A percentile compares a stretch with the other conserved stretches of the same genome.
Conservation (phyloP, 64 coral and sea anemone genomes). For the Pocillopora damicornis region DNA sequence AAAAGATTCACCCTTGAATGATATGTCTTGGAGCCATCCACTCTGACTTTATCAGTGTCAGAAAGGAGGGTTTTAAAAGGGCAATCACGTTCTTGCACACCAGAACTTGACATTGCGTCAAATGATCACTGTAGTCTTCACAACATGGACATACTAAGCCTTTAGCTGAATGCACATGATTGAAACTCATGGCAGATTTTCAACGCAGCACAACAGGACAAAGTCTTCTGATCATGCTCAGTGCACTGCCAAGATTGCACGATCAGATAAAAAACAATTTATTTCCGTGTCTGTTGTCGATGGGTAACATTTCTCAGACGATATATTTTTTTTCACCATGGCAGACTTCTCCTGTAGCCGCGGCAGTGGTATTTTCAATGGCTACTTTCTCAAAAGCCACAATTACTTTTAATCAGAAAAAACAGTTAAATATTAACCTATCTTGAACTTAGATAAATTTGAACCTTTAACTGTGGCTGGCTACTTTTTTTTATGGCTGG, state of each 20-base stretch:
- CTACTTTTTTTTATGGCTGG: too few species aligned
- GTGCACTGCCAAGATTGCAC: not conserved
- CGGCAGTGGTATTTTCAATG: too few species aligned
- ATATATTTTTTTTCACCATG: too few species aligned
- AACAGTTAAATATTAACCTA: too few species aligned
- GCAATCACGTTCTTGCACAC: not conserved
- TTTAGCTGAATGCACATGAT: not conserved
- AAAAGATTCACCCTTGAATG: not conserved
- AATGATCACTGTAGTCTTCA: too few species aligned
- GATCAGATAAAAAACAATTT: not conserved
- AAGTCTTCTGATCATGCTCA: not conserved
- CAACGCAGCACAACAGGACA: not conserved
- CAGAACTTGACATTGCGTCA: not conserved
- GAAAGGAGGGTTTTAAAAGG: not conserved
- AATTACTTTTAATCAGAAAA: too few species aligned
- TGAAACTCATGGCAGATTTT: not conserved
- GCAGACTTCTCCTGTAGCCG: too few species aligned
- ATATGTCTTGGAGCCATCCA: not conserved
- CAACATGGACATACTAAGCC: too few species aligned
- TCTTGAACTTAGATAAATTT: too few species aligned
- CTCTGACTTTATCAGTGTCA: not conserved
- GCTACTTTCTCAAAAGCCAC: too few species aligned
- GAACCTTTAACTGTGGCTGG: too few species aligned
- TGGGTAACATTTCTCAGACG: too few species aligned
- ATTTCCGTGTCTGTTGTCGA: not conserved